phyloP scores from a whole-genome alignment of 64 coral and sea anemone genomes.

The Stichodactyla helianthus region DNA sequence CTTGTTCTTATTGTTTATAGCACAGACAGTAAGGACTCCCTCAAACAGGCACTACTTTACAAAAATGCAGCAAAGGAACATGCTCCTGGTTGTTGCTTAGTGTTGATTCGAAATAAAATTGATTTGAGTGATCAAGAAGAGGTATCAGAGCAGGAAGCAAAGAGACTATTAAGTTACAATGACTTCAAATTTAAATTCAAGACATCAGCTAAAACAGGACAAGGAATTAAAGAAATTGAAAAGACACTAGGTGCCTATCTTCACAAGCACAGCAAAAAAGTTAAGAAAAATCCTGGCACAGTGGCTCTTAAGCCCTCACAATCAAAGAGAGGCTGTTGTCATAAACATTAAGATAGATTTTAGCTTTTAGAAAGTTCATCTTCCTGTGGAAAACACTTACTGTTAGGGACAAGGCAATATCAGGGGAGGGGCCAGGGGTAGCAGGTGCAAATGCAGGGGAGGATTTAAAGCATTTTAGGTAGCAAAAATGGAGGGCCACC shows the following conservation, averaged over 20 bases:
- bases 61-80: constrained; percentile 47
- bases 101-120: constrained; percentile 87
- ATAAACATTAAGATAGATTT: too few species aligned
- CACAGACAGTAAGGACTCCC: constrained; percentile 53
- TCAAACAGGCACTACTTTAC: constrained; percentile 42
- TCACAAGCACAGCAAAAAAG: neutral
- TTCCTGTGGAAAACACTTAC: too few species aligned
- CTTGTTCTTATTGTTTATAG: constrained; percentile 72
- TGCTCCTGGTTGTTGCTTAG: constrained; percentile 47
- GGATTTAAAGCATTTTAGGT: too few species aligned
- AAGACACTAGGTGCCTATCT: neutral
- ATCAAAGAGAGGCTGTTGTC: neutral
- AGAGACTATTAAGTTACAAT: constrained; percentile 51
- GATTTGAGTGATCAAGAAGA: constrained; percentile 60
- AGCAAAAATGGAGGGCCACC: too few species aligned
- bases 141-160: constrained; percentile 47
- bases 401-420: too few species aligned
- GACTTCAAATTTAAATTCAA: constrained; percentile 36
- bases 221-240: constrained; percentile 63
- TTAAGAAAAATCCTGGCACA: neutral
- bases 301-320: neutral
- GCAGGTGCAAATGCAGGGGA: too few species aligned
- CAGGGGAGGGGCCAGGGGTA: too few species aligned
- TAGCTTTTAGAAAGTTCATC: too few species aligned
- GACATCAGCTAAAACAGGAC: constrained; percentile 84